Conservation (phyloP, 2,113 vertebrate species). For the Apeltes quadracus region DNA sequence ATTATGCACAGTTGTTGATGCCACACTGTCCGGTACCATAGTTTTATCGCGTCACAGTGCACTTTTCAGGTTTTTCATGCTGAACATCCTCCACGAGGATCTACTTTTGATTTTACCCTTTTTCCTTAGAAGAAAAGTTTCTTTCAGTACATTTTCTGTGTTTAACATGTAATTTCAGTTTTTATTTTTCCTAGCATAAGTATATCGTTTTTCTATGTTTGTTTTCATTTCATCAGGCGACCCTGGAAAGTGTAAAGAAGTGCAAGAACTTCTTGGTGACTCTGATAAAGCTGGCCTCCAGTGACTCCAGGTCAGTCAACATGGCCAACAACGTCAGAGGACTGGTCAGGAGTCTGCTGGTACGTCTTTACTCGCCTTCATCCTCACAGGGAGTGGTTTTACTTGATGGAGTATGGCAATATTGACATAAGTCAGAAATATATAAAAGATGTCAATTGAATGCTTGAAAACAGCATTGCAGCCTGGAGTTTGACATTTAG, state of each 20-base stretch:
- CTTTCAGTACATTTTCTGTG: background rate
- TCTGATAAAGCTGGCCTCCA: conserved; percentile 91
- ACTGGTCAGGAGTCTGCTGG: conserved; percentile 89
- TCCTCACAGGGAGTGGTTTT: background rate
- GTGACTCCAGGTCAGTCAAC: conserved; percentile 85
- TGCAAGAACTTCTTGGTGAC: conserved; percentile 97
- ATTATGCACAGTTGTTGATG: background rate
- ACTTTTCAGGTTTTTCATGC: background rate
- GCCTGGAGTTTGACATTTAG: background rate
- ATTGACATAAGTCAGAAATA: background rate
- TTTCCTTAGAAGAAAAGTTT: background rate
- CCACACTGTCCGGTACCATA: background rate
- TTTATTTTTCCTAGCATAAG: background rate
- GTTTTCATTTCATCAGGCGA: conserved; percentile 75
- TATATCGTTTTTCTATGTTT: background rate
- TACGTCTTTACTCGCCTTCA: conserved; percentile 44
- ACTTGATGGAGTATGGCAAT: background rate
- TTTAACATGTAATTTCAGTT: background rate
- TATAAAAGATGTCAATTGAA: background rate
- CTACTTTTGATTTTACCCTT: background rate
- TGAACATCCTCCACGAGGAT: background rate
- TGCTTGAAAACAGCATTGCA: background rate
- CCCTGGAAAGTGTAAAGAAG: conserved; percentile 95
- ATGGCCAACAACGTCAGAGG: conserved; percentile 91
- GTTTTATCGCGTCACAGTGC: background rate